Evolutionary conservation across 2,113 vertebrate genomes (phyloP), one percentile per base, ranked within the genome.

Genomic region (Actenoides hombroni): DNA sequence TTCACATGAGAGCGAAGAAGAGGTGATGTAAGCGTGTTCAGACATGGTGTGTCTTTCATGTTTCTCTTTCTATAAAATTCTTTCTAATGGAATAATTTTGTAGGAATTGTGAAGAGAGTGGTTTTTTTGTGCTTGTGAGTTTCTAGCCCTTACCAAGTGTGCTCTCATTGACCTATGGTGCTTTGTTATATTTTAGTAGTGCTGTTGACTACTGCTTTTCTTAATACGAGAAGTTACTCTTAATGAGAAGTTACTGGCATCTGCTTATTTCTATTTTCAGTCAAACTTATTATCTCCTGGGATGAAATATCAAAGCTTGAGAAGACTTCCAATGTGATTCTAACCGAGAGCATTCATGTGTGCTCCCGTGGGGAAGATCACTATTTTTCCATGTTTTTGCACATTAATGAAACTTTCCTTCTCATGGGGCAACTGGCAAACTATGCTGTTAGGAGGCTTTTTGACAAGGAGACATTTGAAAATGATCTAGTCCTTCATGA

Each of bases 341-440:
- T 99, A 92, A 98, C 99, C 9, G 99, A 99, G 97, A 99, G 98
- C 95, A 99, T 99, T 97, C 99, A 99, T 21, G 98, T 99, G 70
- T 95, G 98, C 93, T 98, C 99, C 59, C 98, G 86, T 23, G 99
- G 99, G 48, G 99, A 99, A 74, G 98, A 99, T 89, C 98, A 99
- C 96, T 99, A 99, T 97, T 99, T 99, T 98, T 99, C 99, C 82
- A 99, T 99, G 99, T 98, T 99, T 95, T 94, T 99, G 95, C 99
- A 99, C 96, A 99, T 99, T n/a, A 99, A 97, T 61, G 98, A 99
- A 97, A 99, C 99, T 0, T 99, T 99, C 33, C 97, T 99, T 67
- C 98, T 99, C 77, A 99, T 99, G 99, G 99, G 99, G 87, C 99
- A 99, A 97, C 97, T 99, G 90, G 99, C 99, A 11, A 98, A 98